phyloP scores from a whole-genome alignment of 1,140 invertebrate genomes.

The Drosophila takahashii region DNA sequence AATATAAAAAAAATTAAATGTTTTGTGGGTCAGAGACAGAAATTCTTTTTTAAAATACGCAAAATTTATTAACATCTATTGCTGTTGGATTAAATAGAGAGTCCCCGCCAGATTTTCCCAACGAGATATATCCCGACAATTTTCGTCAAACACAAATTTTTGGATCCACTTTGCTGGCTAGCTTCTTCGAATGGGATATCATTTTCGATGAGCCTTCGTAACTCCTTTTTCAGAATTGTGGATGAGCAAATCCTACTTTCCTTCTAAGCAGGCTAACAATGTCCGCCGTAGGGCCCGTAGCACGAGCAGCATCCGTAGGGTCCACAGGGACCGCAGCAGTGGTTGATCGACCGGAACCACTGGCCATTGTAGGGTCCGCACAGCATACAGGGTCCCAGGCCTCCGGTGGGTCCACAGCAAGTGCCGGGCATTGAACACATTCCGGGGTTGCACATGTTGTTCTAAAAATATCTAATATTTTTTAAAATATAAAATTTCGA shows the following conservation, averaged over 20 bases:
- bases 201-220: background rate
- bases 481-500: background rate
- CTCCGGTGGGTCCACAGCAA: slow-evolving; percentile 69
- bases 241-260: slow-evolving; percentile 48
- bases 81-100: background rate
- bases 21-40: too few species aligned
- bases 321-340: slow-evolving; percentile 68
- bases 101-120: background rate
- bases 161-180: background rate
- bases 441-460: slow-evolving; percentile 63
- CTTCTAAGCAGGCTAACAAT: slow-evolving; percentile 70
- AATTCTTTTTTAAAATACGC: background rate
- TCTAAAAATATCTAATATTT: background rate
- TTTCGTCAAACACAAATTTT: slow-evolving; percentile 9
- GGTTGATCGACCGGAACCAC: slow-evolving; percentile 65
- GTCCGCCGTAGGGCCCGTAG: slow-evolving; percentile 64
- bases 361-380: slow-evolving; percentile 72
- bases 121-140: background rate
- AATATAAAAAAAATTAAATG: too few species aligned
- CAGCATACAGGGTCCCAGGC: slow-evolving; percentile 62
- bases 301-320: slow-evolving; percentile 70
- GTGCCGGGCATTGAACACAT: slow-evolving; percentile 68
- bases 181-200: background rate
- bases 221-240: background rate
- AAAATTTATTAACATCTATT: slow-evolving; percentile 27